These are phyloP conservation scores for Icerya purchasi DNA, from an alignment of 2,888 invertebrate genomes.

Conservation along the genomic window DNA sequence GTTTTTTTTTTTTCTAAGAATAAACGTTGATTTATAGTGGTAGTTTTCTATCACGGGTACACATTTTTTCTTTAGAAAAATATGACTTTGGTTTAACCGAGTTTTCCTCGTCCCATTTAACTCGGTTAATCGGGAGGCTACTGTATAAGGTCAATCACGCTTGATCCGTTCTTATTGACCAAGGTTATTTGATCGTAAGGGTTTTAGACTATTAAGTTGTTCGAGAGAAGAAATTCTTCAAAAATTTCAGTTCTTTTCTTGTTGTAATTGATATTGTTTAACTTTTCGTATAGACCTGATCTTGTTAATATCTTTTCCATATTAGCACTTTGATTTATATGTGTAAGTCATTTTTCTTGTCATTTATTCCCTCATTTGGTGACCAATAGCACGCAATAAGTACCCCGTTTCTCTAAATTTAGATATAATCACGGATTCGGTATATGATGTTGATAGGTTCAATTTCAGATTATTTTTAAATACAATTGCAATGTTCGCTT, in stretches of 20 bases:
- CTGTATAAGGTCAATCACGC: not conserved
- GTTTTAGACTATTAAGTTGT: too few species aligned
- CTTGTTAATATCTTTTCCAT: not conserved
- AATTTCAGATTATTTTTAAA: too few species aligned
- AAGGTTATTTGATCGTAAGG: not conserved
- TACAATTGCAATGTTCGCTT: too few species aligned
- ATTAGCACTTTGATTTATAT: not conserved
- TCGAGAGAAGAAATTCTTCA: too few species aligned
- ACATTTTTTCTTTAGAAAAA: too few species aligned
- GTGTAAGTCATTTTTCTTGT: not conserved
- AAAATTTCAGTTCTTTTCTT: not conserved
- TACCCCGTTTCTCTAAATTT: not conserved
- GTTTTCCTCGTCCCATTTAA: too few species aligned
- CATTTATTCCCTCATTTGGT: not conserved
- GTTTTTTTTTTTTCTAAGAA: too few species aligned
- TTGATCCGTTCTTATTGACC: not conserved
- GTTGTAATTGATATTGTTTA: not conserved
- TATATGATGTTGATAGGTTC: not conserved
- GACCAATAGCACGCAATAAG: not conserved
- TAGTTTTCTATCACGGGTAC: too few species aligned
- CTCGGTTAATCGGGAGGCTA: too few species aligned
- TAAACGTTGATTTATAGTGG: too few species aligned
- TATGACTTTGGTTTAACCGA: too few species aligned
- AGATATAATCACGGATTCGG: not conserved
- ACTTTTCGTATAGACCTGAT: not conserved